phyloP scores from a whole-genome alignment of 2,797 vertebrate species.

The Rhinatrema bivittatum region DNA sequence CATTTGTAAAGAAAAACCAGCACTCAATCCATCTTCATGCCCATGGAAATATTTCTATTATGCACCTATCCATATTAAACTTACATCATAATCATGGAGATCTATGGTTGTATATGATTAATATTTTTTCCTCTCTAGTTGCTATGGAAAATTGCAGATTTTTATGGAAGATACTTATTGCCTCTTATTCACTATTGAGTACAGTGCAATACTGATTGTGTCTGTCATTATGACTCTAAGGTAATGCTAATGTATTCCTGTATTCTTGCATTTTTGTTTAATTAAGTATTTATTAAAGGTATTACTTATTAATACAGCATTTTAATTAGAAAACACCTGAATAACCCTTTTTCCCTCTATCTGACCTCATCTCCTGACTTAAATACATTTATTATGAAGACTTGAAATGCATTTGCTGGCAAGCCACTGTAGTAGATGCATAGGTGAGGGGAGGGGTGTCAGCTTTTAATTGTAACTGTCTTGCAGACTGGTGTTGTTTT shows the following conservation, averaged over 20 bases:
- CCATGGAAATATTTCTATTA: constrained; percentile 7
- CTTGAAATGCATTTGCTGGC: constrained; percentile 64
- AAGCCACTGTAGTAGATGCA: constrained; percentile 61
- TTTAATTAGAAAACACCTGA: constrained; percentile 24
- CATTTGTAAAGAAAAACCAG: constrained; percentile 14
- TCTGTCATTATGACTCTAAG: neutral
- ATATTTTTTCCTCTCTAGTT: neutral
- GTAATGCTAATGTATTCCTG: neutral
- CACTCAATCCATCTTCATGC: constrained; percentile 3
- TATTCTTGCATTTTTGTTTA: constrained; percentile 1
- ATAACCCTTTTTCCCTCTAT: too few species aligned
- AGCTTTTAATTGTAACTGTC: constrained; percentile 99
- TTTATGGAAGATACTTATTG: accelerated
- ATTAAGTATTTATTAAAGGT: constrained; percentile 10
- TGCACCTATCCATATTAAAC: constrained; percentile 7
- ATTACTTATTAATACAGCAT: constrained; percentile 3
- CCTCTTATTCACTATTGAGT: neutral
- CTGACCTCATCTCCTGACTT: too few species aligned
- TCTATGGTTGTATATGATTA: constrained; percentile 1
- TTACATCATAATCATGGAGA: neutral
- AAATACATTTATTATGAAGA: constrained; percentile 46
- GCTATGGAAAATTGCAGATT: neutral
- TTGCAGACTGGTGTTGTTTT: constrained; percentile 98
- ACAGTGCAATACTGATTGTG: neutral
- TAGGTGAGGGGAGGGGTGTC: constrained; percentile 72